Evolutionary conservation across 2,113 vertebrate genomes (phyloP), one percentile per base, ranked within the genome.

Genomic region (Menidia beryllina): DNA sequence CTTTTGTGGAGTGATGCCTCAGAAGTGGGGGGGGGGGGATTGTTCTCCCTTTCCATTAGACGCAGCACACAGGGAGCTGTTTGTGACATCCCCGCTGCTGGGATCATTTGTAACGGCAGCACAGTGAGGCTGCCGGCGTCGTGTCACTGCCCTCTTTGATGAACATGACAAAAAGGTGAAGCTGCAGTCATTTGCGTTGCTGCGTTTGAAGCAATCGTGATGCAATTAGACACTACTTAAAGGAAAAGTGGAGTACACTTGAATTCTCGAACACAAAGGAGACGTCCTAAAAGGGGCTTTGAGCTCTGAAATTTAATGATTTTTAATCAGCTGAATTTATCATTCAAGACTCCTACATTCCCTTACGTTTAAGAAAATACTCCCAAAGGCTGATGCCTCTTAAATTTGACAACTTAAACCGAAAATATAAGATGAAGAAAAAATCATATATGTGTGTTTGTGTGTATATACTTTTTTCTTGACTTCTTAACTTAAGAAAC

Each of bases 21-120:
- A 38, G 26, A 48, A 69, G 38, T 66, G 75, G 36, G 72, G 74
- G 83, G 52, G 41, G 19, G 39, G 1, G 2, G 14, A 49, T 26
- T 62, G 13, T 77, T 15, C 50, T 74, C 71, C 20, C 3, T 78
- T 65, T 85, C 61, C 17, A 48, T 78, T 66, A 66, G 57, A 41
- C 12, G 60, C 12, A 17, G 64, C 66, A 43, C 57, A 78, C 45
- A n/a, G 57, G 59, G 72, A 39, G 58, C 30, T 48, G 55, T 71
- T 79, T 26, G 58, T 49, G 56, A 63, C 36, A 56, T 49, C 25
- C 52, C 10, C 39, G 55, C 24, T 34, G 45, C 52, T 24, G 34
- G 49, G 62, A 55, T 61, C 57, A 59, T 78, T 69, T 72, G 48
- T 50, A 70, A 49, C 23, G 19, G 45, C 47, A 66, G 26, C 50